Base-by-base conservation (phyloP, 2,113 vertebrate genomes). In the Clarias gariepinus region DNA sequence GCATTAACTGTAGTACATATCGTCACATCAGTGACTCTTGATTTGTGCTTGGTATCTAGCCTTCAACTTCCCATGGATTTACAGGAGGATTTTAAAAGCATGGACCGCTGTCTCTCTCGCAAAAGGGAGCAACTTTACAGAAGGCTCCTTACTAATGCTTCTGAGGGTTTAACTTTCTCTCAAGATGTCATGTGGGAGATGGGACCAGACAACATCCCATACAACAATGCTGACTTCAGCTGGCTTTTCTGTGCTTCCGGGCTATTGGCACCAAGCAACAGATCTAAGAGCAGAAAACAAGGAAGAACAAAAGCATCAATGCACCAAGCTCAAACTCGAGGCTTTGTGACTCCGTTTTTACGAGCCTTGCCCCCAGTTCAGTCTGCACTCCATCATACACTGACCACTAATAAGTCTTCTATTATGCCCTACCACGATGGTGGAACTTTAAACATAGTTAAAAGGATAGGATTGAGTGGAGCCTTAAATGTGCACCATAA, bases 121-220 rank as follows among this genome's bases (percentile, higher is more conserved):
- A 89, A 57, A 89, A 64, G 64, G 21, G 15, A 88, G 25, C 36
- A 55, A 4, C 83, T 92, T 47, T 92, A 91, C 84, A 87, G 71
- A 23, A 88, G 87, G 19, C 92, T 93, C 69, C 64, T 95, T 61
- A 91, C 89, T 83, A 92, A 88, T 5, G 89, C 92, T 0, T 90
- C 91, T 4, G 87, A 90, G 6, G 60, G 91, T 61, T 90, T 96
- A 19, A 89, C 89, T 71, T 96, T 96, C 91, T 94, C 95, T 28
- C 86, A 92, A 77, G 95, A 96, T 4, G 94, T 95, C 28, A 41
- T 94, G n/a, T 85, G 86, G 86, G 92, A 93, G 55, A 90, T 93
- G 89, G 92, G 91, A 3, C 58, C 92, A 6, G 82, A 93, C 82
- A 86, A 87, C 78, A 18, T 94, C n/a, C 86, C 94, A 47, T 95